These are phyloP conservation scores for Macrobrachium nipponense DNA, from an alignment of 1,140 invertebrate species.

Conservation along the genomic window DNA sequence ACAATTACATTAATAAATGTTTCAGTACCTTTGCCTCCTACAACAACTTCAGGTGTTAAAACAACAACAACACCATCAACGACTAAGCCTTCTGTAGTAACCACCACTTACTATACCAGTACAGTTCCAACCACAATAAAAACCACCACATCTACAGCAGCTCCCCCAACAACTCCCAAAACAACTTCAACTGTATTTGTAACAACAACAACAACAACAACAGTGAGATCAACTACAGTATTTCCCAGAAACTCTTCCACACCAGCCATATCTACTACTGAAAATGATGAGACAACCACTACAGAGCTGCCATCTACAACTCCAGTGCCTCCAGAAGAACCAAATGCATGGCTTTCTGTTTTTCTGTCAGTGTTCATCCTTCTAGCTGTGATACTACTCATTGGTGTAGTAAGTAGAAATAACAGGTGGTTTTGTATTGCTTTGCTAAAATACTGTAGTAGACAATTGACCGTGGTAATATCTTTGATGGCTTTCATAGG, in stretches of 20 bases:
- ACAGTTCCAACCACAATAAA: not conserved
- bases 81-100: not conserved
- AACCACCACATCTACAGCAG: slow-evolving; percentile 2
- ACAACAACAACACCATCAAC: not conserved
- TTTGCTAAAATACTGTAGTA: no score
- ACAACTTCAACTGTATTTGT: not conserved
- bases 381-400: slow-evolving; percentile 40
- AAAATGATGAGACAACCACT: not conserved
- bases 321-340: slow-evolving; percentile 9
- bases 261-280: not conserved
- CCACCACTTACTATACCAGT: not conserved
- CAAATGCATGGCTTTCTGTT: slow-evolving; percentile 27
- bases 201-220: not conserved
- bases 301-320: slow-evolving; percentile 6
- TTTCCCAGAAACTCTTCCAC: not conserved
- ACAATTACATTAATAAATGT: not conserved
- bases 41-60: not conserved
- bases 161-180: not conserved
- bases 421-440: not conserved
- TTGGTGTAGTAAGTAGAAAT: slow-evolving; percentile 42
- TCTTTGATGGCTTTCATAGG: not conserved
- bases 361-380: slow-evolving; percentile 38
- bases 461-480: not conserved
- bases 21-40: not conserved
- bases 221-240: not conserved